Conservation (phyloP, 2,113 vertebrate species). For the Grammomys dolichurus region DNA sequence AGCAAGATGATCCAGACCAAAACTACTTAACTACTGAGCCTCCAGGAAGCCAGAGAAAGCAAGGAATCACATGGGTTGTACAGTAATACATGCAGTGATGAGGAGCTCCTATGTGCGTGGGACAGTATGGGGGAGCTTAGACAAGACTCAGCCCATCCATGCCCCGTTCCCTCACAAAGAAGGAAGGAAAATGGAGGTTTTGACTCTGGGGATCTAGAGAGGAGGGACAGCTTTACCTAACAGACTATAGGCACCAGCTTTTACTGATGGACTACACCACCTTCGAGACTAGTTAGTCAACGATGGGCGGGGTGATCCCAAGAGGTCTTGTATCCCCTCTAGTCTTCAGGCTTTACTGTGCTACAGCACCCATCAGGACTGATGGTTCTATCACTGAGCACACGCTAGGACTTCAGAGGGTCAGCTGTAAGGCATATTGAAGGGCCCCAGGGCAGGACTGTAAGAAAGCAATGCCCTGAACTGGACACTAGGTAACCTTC, state of each 20-base stretch:
- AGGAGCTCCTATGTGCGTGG: background rate
- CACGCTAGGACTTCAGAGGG: background rate
- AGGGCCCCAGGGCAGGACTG: background rate
- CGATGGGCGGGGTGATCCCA: background rate
- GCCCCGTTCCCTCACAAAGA: background rate
- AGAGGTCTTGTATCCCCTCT: background rate
- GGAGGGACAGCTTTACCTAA: background rate
- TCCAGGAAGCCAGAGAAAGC: background rate
- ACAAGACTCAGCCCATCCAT: background rate
- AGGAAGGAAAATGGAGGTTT: background rate
- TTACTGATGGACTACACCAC: background rate
- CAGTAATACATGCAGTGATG: rapidly evolving
- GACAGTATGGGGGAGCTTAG: background rate
- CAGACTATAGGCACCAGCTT: rapidly evolving
- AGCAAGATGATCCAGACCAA: background rate
- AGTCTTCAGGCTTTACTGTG: background rate
- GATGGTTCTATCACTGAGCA: background rate
- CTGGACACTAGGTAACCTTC: background rate
- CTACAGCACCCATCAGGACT: background rate
- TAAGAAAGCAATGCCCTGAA: background rate
- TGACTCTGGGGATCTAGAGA: background rate
- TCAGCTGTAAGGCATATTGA: background rate
- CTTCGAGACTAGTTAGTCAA: background rate
- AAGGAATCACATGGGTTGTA: background rate
- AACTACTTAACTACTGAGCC: background rate